A percentile compares a stretch with the other conserved stretches of the same genome.
These are phyloP conservation scores for Polietes domitor DNA, from an alignment of 2,888 invertebrate genomes.

Conservation along the genomic window DNA sequence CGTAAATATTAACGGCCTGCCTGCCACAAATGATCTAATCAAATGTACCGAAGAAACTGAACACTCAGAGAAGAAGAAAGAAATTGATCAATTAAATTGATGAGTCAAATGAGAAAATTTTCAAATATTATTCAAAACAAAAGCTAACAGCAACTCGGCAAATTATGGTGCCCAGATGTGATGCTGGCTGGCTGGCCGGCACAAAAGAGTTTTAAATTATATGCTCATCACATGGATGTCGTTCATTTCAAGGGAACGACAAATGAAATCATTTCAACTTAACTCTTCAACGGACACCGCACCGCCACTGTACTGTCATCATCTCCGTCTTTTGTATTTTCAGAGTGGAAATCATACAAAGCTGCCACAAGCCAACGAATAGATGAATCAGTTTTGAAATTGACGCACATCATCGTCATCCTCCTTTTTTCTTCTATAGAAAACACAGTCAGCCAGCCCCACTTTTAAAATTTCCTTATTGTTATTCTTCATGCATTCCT, in stretches of 20 bases:
- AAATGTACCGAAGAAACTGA: not conserved
- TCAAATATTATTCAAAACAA: not conserved
- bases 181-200: not conserved
- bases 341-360: not conserved
- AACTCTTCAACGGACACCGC: slow-evolving; percentile 18
- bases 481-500: not conserved
- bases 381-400: slow-evolving; percentile 28
- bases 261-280: slow-evolving; percentile 1
- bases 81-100: slow-evolving; percentile 12
- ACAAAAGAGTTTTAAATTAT: not conserved
- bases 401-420: slow-evolving; percentile 25
- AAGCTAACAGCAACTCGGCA: not conserved
- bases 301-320: not conserved
- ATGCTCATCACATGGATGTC: not conserved
- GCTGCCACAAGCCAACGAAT: not conserved
- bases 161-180: slow-evolving; percentile 9
- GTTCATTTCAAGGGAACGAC: not conserved
- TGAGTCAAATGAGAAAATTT: not conserved
- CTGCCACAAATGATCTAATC: not conserved
- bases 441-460: not conserved
- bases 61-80: too few relatives aligned
- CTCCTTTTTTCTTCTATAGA: not conserved
- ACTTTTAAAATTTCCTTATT: not conserved
- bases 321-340: not conserved
- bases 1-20: not conserved